These are phyloP conservation scores for Euura lappo DNA, from an alignment of 1,140 invertebrate species.

Conservation along the genomic window DNA sequence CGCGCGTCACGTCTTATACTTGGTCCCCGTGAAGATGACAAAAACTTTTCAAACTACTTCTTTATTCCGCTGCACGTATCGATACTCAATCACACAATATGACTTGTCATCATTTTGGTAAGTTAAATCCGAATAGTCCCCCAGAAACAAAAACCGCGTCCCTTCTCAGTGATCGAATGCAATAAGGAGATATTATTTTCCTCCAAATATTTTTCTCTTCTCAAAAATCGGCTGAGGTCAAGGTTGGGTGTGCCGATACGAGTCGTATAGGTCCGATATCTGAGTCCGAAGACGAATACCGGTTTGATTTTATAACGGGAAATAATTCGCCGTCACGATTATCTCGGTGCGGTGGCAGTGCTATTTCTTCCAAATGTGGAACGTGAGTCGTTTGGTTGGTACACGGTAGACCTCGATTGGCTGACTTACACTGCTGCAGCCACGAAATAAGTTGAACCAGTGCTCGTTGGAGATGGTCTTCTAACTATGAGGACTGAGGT, in stretches of 20 bases:
- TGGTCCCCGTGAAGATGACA: not conserved
- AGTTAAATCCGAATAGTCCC: no score
- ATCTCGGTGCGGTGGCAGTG: not conserved
- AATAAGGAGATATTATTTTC: no score
- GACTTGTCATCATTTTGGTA: no score
- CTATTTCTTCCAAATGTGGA: constrained; percentile 1
- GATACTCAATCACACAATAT: no score
- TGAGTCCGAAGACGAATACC: constrained; percentile 28
- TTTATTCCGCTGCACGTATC: no score
- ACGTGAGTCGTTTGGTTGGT: not conserved
- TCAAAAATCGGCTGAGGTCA: not conserved
- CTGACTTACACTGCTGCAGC: not conserved
- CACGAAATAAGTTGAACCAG: not conserved
- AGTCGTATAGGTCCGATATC: constrained; percentile 12
- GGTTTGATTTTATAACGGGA: constrained; percentile 33
- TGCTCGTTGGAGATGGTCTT: not conserved
- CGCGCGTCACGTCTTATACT: not conserved
- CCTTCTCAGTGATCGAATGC: no score
- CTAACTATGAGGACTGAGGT: not conserved
- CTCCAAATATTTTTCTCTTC: no score
- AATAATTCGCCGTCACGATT: constrained; percentile 28
- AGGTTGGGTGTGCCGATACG: not conserved
- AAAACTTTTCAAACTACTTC: not conserved
- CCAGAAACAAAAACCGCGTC: no score
- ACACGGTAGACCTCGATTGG: no score